These are phyloP conservation scores for Microplitis manilae DNA, from an alignment of 2,888 invertebrate species.

Conservation along the genomic window DNA sequence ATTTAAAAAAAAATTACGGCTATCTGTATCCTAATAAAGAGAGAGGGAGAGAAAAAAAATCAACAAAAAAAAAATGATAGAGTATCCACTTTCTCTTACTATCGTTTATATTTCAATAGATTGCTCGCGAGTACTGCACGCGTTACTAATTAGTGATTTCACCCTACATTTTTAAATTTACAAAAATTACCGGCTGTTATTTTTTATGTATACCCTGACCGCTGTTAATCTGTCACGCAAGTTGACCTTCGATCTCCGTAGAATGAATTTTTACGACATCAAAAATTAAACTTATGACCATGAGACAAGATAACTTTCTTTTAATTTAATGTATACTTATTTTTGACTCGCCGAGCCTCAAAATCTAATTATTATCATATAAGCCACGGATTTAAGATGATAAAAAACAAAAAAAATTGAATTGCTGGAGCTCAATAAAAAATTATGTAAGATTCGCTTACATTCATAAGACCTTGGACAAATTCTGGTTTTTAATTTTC, in stretches of 20 bases:
- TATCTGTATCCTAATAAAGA: not conserved
- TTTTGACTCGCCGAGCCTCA: not conserved
- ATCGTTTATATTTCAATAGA: conserved; percentile 15
- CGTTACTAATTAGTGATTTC: conserved; percentile 28
- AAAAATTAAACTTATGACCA: not conserved
- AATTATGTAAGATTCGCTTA: conserved; percentile 3
- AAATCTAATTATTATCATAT: not conserved
- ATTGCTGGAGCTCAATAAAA: conserved; percentile 32
- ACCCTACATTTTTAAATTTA: conserved; percentile 13
- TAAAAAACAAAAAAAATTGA: not conserved
- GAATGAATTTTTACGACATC: not conserved
- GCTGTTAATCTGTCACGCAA: conserved; percentile 16
- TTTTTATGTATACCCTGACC: conserved; percentile 3
- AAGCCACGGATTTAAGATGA: not conserved
- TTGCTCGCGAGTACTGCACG: conserved; percentile 17
- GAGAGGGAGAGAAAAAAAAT: conserved; percentile 2
- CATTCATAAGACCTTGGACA: conserved; percentile 27
- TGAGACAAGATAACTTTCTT: not conserved
- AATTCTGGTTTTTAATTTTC: conserved; percentile 31
- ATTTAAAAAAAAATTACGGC: not conserved
- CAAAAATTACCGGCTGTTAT: not conserved
- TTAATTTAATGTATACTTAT: not conserved
- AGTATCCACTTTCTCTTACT: conserved; percentile 18
- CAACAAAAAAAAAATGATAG: not conserved
- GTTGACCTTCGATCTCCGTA: conserved; percentile 26